A percentile compares a stretch with the other conserved stretches of the same genome.
Evolutionary conservation across 2,113 vertebrate species (phyloP).

Genomic region (Steatornis caripensis): DNA sequence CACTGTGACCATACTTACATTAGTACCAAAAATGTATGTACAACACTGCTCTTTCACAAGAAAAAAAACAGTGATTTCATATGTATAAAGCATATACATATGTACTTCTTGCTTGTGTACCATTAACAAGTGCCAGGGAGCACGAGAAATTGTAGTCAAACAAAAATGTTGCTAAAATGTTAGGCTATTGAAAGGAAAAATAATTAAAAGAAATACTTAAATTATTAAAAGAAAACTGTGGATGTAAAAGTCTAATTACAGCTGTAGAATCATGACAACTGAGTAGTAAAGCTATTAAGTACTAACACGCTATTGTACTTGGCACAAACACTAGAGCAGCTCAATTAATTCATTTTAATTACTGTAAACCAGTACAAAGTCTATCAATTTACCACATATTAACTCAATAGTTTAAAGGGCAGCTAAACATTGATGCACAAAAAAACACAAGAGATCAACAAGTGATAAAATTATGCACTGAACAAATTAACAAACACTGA

Average conservation of each 20-base stretch:
- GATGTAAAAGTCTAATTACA: not conserved
- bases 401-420: not conserved
- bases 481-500: not conserved
- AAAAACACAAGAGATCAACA: not conserved
- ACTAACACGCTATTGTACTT: not conserved
- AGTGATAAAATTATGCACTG: not conserved
- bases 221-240: too few species aligned
- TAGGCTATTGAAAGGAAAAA: not conserved
- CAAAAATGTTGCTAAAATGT: not conserved
- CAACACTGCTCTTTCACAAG: not conserved
- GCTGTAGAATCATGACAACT: not conserved
- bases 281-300: not conserved
- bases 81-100: not conserved
- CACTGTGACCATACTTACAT: not conserved
- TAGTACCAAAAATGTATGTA: not conserved
- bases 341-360: slow-evolving; percentile 40
- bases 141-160: not conserved
- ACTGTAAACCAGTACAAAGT: not conserved
- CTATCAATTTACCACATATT: not conserved
- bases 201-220: not conserved
- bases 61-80: accelerated
- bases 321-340: not conserved
- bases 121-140: not conserved
- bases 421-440: not conserved
- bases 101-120: not conserved